These are phyloP conservation scores for Erpetoichthys calabaricus DNA, from an alignment of 2,797 vertebrate species.

Conservation along the genomic window DNA sequence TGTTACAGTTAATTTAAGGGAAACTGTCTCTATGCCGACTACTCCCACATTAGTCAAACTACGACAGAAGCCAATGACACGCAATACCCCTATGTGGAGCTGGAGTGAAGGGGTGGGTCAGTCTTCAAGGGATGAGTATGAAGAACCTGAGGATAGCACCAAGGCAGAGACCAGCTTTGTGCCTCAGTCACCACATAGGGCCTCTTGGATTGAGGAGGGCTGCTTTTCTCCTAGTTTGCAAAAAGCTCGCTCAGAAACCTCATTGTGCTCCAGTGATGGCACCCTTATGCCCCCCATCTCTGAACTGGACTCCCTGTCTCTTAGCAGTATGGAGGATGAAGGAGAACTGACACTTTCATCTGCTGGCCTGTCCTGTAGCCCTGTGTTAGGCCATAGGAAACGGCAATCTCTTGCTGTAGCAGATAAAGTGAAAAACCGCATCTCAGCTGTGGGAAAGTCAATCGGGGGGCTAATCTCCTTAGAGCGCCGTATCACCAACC, in stretches of 20 bases:
- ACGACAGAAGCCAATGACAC: not conserved
- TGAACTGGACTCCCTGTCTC: conserved; percentile 45
- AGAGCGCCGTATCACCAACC: conserved; percentile 48
- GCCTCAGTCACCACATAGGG: conserved; percentile 48
- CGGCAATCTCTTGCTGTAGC: conserved; percentile 30
- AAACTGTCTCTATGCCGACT: conserved; percentile 26
- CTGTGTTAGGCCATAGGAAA: not conserved
- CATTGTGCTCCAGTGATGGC: conserved; percentile 33
- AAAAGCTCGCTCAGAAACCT: conserved; percentile 39
- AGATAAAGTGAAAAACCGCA: conserved; percentile 50
- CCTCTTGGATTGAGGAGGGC: conserved; percentile 66
- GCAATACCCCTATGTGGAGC: conserved; percentile 24
- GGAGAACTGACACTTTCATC: conserved; percentile 2
- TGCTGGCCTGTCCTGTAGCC: too few relatives aligned
- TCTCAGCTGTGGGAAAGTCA: conserved; percentile 53
- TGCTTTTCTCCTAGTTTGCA: not conserved
- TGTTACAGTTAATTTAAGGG: conserved; percentile 10
- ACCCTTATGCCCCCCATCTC: conserved; percentile 29
- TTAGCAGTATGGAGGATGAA: conserved; percentile 66
- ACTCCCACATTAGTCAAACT: not conserved
- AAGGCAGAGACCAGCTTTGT: conserved; percentile 1
- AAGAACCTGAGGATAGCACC: not conserved
- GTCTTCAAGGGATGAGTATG: not conserved
- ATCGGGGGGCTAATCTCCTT: conserved; percentile 44
- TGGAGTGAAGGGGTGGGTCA: conserved; percentile 21